A percentile compares a stretch with the other conserved stretches of the same genome.
These are phyloP conservation scores for Brachionus rotundiformis DNA, from an alignment of 1,140 invertebrate species.

Conservation along the genomic window DNA sequence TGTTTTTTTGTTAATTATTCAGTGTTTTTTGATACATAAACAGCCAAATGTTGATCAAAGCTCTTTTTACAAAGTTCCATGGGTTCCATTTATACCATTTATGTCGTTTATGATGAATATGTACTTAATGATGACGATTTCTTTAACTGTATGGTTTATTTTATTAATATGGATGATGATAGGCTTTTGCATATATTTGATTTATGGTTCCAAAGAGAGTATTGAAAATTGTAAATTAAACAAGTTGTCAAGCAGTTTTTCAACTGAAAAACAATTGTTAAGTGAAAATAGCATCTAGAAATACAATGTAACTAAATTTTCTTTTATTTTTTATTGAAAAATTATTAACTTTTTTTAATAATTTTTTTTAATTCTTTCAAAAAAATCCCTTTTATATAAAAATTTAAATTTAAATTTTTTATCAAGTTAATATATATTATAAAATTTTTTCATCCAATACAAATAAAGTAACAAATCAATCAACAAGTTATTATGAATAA, in stretches of 20 bases:
- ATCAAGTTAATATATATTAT: too few species aligned
- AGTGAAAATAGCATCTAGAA: background rate
- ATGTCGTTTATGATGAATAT: conserved; percentile 58
- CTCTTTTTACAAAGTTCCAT: conserved; percentile 59
- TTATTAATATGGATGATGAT: conserved; percentile 59
- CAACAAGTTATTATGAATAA: too few species aligned
- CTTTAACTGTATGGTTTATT: conserved; percentile 59
- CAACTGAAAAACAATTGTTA: background rate
- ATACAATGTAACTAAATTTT: too few species aligned
- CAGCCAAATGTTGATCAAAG: conserved; percentile 59
- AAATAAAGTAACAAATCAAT: too few species aligned
- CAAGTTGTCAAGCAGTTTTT: background rate
- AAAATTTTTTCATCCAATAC: too few species aligned
- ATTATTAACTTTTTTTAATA: too few species aligned
- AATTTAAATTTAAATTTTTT: too few species aligned
- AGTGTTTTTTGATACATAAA: conserved; percentile 55
- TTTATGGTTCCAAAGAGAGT: conserved; percentile 26
- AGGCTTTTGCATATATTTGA: conserved; percentile 53
- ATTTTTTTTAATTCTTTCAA: too few species aligned
- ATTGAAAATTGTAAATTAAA: conserved; percentile 5
- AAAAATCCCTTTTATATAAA: too few species aligned
- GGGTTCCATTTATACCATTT: conserved; percentile 60
- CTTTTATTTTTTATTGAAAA: too few species aligned
- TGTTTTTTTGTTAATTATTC: conserved; percentile 54
- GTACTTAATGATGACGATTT: conserved; percentile 58